Evolutionary conservation across 2,797 vertebrate genomes (phyloP).

Genomic region (Hoplostethus mediterraneus): DNA sequence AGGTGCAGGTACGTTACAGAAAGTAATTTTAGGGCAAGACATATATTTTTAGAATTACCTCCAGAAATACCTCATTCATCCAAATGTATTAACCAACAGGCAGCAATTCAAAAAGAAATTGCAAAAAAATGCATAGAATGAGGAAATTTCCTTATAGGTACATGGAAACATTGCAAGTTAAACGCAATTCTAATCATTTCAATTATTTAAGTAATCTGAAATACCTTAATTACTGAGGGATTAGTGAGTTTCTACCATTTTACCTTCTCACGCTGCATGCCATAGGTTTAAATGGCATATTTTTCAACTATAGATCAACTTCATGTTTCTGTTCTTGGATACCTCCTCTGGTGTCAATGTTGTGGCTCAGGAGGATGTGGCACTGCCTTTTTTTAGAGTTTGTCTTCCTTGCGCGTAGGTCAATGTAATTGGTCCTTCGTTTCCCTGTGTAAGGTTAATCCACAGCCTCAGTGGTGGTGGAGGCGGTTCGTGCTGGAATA

Average conservation of each 20-base stretch:
- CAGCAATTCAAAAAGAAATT: no score
- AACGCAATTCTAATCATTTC: background rate
- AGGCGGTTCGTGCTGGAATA: conserved; percentile 45
- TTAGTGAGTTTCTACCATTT: background rate
- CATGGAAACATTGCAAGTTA: background rate
- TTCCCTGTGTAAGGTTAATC: conserved; percentile 16
- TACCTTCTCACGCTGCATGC: background rate
- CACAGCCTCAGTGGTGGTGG: conserved; percentile 34
- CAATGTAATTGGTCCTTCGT: background rate
- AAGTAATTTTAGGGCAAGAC: no score
- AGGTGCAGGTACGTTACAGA: background rate
- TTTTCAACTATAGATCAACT: background rate
- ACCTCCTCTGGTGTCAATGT: no score
- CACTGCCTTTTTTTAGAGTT: background rate
- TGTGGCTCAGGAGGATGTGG: conserved; percentile 21
- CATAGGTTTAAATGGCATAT: background rate
- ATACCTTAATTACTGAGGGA: background rate
- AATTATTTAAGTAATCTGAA: background rate
- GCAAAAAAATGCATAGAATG: no score
- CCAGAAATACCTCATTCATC: no score
- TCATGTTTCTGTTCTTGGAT: conserved; percentile 7
- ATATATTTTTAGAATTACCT: no score
- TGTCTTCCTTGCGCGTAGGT: background rate
- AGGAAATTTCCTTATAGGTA: background rate
- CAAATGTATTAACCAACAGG: no score